Base-by-base conservation (phyloP, 92 coral and sea anemone genomes). In the Porites lobata region DNA sequence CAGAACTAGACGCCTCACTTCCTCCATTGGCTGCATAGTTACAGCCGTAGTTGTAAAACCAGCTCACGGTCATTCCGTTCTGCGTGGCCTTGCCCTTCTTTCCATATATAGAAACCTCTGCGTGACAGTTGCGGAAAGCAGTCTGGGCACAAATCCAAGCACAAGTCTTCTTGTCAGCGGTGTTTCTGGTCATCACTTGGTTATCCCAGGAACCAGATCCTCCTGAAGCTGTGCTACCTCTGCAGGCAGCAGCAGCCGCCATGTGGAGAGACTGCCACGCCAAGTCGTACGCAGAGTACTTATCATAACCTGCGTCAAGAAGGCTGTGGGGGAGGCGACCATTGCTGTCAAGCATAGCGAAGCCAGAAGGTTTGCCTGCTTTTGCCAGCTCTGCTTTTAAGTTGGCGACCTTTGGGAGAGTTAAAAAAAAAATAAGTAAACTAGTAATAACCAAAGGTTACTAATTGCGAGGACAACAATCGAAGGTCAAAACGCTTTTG, bases 161-260 rank as follows among this genome's bases (percentile, higher is more conserved):
- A 50, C 89, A 85, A 7, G 58, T 75, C 47, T 65, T 10, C 50
- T 15, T 47, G 15, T 59, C 64, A 22, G 75, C 72, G 8, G 61
- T 2, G 63, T 85, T 64, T 14, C 83, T 67, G 18, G 50, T 72
- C 19, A 68, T 50, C 13, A 84, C 88, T 12, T 0, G 9, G 80
- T 83, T 83, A 3, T n/a, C 3, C 2, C 81, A 71, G 53, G 47
- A 59, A 1, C 87, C 87, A 73, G n/a, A 19, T 10, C 87, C 93
- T 38, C 90, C 93, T 19, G 54, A 11, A 15, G 77, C 9, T 1
- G 92, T 89, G 72, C 92, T 89, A 19, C 92, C 92, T 54, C 92
- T 80, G 86, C 92, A 89, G 43, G 86, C 89, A 21, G 86, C 92
- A 21, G 92, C 85, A 21, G 89, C 92, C 19, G 92, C 92, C 89